Conservation (phyloP, 2,113 vertebrate genomes). For the zebrafish (Danio rerio) region DNA sequence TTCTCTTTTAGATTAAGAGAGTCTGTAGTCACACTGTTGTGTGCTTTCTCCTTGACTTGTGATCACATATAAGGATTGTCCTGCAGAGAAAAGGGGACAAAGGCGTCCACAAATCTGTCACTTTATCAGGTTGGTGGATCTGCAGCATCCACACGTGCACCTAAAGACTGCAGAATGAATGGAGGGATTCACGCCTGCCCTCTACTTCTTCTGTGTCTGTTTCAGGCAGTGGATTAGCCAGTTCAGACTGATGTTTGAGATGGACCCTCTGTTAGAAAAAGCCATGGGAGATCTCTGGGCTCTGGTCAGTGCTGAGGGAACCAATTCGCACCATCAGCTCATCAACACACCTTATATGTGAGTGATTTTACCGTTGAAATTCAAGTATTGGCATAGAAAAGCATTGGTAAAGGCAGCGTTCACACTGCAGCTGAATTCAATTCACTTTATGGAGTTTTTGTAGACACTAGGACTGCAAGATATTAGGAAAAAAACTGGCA, state of each 20-base stretch:
- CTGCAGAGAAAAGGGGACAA: conserved; percentile 71
- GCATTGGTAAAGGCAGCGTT: too few relatives aligned
- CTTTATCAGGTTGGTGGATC: conserved; percentile 76
- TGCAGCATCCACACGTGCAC: background rate
- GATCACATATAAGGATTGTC: conserved; percentile 77
- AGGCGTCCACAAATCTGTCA: conserved; percentile 75
- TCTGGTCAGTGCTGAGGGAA: conserved; percentile 76
- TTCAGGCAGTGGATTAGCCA: conserved; percentile 85
- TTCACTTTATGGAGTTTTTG: too few relatives aligned
- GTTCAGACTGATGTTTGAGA: conserved; percentile 81
- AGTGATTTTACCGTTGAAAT: conserved; percentile 61
- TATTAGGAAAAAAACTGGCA: too few relatives aligned
- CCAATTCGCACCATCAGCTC: conserved; percentile 71
- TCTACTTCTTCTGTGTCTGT: conserved; percentile 14
- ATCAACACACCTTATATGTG: conserved; percentile 79
- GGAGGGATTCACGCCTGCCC: background rate
- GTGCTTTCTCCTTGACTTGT: conserved; percentile 71
- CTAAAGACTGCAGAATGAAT: background rate
- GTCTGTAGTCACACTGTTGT: background rate
- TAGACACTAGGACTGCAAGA: too few relatives aligned
- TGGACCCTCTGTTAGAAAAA: conserved; percentile 81
- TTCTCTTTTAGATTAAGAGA: conserved; percentile 41
- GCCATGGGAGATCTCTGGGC: conserved; percentile 84
- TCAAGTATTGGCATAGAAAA: background rate
- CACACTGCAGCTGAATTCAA: too few relatives aligned